A percentile compares a stretch with the other conserved stretches of the same genome.
These are phyloP conservation scores for Orchesellides sinensis DNA, from an alignment of 2,888 invertebrate species.

Conservation along the genomic window DNA sequence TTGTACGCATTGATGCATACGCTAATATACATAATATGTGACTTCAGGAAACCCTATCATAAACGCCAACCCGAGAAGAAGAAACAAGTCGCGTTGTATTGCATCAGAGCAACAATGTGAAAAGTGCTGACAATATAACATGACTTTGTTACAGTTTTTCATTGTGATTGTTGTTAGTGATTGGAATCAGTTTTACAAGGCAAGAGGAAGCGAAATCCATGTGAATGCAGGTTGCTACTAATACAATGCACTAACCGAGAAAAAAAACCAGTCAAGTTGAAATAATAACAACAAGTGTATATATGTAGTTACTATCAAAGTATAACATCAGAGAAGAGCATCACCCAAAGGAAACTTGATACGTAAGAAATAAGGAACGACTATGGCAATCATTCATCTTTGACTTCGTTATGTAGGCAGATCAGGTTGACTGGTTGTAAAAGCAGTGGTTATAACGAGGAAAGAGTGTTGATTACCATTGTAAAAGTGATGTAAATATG, in stretches of 20 bases:
- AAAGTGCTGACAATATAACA: slow-evolving; percentile 64
- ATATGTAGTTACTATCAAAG: slow-evolving; percentile 34
- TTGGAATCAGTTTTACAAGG: slow-evolving; percentile 29
- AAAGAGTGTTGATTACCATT: slow-evolving; percentile 39
- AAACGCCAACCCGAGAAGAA: slow-evolving; percentile 22
- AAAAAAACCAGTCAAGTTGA: slow-evolving; percentile 38
- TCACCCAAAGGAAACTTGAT: slow-evolving; percentile 10
- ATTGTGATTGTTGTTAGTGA: slow-evolving; percentile 22
- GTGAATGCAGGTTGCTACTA: background rate
- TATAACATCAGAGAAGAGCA: slow-evolving; percentile 45
- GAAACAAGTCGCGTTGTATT: background rate
- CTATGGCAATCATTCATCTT: slow-evolving; percentile 61
- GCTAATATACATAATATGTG: slow-evolving; percentile 34
- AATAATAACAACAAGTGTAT: slow-evolving; percentile 34
- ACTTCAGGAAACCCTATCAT: slow-evolving; percentile 9
- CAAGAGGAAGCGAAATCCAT: slow-evolving; percentile 36
- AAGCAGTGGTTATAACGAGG: background rate
- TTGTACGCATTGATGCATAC: slow-evolving; percentile 61
- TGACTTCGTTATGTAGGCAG: slow-evolving; percentile 47
- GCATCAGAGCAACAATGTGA: slow-evolving; percentile 29
- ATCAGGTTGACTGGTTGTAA: slow-evolving; percentile 31
- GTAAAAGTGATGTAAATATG: slow-evolving; percentile 55
- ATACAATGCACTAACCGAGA: background rate
- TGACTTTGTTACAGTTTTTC: slow-evolving; percentile 40
- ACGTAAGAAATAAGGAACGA: background rate